These are phyloP conservation scores for Ranitomeya variabilis DNA, from an alignment of 2,113 vertebrate species.

Conservation along the genomic window DNA sequence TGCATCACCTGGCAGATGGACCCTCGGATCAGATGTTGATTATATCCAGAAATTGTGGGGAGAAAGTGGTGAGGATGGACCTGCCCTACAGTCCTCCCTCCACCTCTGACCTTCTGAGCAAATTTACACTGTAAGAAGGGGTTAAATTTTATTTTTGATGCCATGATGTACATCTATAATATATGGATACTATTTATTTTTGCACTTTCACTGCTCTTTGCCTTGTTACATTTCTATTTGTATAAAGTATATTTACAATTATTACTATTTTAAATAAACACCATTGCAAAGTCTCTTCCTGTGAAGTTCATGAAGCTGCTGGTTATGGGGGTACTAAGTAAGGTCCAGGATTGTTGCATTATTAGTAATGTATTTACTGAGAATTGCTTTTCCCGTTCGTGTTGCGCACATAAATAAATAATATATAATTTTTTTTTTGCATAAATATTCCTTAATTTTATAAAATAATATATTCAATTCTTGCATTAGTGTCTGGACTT, in stretches of 20 bases:
- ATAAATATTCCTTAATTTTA: no score
- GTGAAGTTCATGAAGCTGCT: background rate
- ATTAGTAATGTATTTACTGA: no score
- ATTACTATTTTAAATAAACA: slow-evolving; percentile 52
- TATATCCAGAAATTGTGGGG: background rate
- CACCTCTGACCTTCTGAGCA: background rate
- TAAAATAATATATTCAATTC: no score
- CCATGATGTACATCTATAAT: slow-evolving; percentile 59
- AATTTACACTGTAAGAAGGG: background rate
- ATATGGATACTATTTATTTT: slow-evolving; percentile 11
- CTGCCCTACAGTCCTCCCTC: background rate
- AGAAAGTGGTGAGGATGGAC: background rate
- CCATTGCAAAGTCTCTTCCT: slow-evolving; percentile 22
- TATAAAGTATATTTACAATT: slow-evolving; percentile 50
- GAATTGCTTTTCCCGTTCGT: no score
- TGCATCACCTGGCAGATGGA: background rate
- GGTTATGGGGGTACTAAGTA: background rate
- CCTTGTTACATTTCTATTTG: slow-evolving; percentile 9
- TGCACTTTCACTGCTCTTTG: slow-evolving; percentile 5
- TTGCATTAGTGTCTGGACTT: no score
- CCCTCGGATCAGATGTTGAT: background rate
- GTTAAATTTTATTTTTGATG: slow-evolving; percentile 56
- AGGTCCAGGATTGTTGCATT: background rate
- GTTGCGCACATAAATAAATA: no score
- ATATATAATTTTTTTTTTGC: no score